Conservation (phyloP, 2,797 vertebrate species). For the Oceanodroma leucorhoa region DNA sequence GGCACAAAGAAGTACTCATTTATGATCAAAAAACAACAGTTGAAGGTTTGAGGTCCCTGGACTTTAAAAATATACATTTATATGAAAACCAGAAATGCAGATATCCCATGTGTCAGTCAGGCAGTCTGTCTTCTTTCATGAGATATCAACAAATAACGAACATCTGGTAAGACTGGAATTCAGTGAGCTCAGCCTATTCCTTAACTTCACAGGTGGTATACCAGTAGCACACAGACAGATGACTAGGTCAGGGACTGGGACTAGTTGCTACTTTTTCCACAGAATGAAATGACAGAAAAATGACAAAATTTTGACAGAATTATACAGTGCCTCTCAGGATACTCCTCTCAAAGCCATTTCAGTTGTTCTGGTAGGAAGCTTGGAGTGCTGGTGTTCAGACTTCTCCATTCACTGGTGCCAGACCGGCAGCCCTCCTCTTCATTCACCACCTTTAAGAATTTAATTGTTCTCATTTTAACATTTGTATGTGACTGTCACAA, state of each 20-base stretch:
- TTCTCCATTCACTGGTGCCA: neutral
- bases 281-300: neutral
- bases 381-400: neutral
- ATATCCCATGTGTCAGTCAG: neutral
- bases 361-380: neutral
- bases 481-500: neutral
- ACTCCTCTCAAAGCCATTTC: neutral
- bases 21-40: neutral
- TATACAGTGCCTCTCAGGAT: neutral
- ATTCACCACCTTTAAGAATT: neutral
- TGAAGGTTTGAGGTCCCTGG: neutral
- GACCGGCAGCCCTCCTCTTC: neutral
- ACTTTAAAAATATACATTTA: neutral
- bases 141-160: neutral
- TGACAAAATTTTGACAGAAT: neutral
- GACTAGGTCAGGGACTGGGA: neutral
- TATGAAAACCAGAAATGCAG: neutral
- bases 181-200: neutral
- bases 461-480: neutral
- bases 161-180: neutral
- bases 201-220: neutral
- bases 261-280: neutral
- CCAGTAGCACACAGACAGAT: neutral
- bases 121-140: neutral
- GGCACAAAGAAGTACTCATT: neutral